Conservation (phyloP, 2,797 vertebrate genomes). For the Catostomus latipinnis region DNA sequence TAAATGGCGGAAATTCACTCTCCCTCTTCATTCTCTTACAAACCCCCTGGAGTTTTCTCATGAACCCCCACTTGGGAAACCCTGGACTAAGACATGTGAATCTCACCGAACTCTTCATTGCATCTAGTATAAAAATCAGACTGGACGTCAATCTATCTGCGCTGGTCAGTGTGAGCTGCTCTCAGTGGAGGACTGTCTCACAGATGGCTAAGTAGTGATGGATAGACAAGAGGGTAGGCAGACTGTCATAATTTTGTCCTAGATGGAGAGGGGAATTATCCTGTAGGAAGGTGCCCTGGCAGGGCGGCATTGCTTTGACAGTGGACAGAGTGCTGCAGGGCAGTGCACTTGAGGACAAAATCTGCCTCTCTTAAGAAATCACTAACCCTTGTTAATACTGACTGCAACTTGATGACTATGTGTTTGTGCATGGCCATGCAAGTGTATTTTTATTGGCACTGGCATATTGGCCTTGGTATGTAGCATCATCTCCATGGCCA, state of each 20-base stretch:
- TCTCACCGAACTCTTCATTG: constrained; percentile 29
- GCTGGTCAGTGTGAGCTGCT: neutral
- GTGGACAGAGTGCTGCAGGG: constrained; percentile 17
- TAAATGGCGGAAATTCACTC: no score
- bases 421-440: neutral
- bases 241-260: constrained; percentile 37
- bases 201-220: constrained; percentile 43
- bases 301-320: constrained; percentile 2
- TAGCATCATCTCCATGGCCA: constrained; percentile 31
- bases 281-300: constrained; percentile 28
- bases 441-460: constrained; percentile 29
- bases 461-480: constrained; percentile 16
- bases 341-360: constrained; percentile 35
- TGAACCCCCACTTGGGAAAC: no score
- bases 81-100: constrained; percentile 24
- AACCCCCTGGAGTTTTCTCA: no score
- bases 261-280: constrained; percentile 36
- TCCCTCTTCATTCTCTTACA: no score
- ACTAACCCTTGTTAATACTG: neutral
- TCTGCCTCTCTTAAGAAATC: neutral
- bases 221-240: constrained; percentile 31
- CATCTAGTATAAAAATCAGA: constrained; percentile 12
- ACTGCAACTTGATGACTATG: constrained; percentile 4
- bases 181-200: constrained; percentile 26
- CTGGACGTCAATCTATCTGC: neutral